phyloP scores from a whole-genome alignment of 2,797 vertebrate species.

The Phalloptychus januarius region DNA sequence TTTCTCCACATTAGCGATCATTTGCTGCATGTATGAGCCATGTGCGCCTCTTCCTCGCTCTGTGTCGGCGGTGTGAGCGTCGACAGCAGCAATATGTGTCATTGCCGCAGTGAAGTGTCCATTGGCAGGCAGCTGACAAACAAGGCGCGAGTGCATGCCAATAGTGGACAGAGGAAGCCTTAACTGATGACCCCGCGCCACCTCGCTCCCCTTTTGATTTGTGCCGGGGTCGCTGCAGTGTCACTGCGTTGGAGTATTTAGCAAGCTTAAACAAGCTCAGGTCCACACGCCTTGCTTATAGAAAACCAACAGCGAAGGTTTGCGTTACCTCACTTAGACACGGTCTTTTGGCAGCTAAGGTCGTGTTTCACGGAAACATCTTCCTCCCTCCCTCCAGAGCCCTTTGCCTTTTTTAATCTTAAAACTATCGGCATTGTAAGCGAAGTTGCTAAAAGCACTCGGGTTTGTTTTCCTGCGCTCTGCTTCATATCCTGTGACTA shows the following conservation, averaged over 20 bases:
- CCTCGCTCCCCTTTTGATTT: slow-evolving; percentile 61
- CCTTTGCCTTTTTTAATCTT: slow-evolving; percentile 24
- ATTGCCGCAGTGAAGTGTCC: slow-evolving; percentile 65
- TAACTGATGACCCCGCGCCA: slow-evolving; percentile 73
- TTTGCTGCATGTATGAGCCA: slow-evolving; percentile 40
- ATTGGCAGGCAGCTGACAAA: slow-evolving; percentile 76
- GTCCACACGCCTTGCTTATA: slow-evolving; percentile 48
- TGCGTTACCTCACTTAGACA: slow-evolving; percentile 58
- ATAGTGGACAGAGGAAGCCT: slow-evolving; percentile 57
- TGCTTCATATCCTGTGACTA: slow-evolving; percentile 70
- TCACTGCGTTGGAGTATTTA: slow-evolving; percentile 69
- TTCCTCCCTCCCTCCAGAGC: slow-evolving; percentile 39
- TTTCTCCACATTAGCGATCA: slow-evolving; percentile 41
- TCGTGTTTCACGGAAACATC: slow-evolving; percentile 57
- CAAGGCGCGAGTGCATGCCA: slow-evolving; percentile 68
- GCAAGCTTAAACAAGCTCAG: slow-evolving; percentile 78
- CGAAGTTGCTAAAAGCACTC: slow-evolving; percentile 63
- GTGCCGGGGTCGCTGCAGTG: slow-evolving; percentile 66
- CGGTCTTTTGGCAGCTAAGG: slow-evolving; percentile 42
- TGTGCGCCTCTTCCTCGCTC: slow-evolving; percentile 11
- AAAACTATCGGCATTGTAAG: slow-evolving; percentile 61
- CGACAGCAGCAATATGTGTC: slow-evolving; percentile 74
- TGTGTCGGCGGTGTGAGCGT: slow-evolving; percentile 56
- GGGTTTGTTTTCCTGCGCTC: slow-evolving; percentile 57
- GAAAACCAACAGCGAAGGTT: slow-evolving; percentile 46